Evolutionary conservation across 2,797 vertebrate species (phyloP).

Genomic region (Geotrypetes seraphini): DNA sequence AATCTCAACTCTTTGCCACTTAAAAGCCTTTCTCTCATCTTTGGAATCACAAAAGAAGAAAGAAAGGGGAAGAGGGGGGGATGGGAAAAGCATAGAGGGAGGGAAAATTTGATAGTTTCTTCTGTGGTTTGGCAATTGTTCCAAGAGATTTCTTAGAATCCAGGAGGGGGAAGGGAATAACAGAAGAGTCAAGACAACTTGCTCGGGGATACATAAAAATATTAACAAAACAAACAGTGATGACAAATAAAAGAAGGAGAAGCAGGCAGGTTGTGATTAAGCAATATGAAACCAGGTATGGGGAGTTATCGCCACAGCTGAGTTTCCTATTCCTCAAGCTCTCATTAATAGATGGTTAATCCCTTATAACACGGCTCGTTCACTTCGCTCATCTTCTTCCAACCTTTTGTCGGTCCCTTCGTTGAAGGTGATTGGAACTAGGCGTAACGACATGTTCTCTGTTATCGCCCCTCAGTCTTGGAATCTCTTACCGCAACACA

Average conservation of each 20-base stretch:
- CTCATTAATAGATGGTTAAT: too few relatives aligned
- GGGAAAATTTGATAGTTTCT: conserved; percentile 2
- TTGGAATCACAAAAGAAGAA: conserved; percentile 12
- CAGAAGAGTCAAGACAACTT: conserved; percentile 8
- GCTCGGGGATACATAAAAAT: conserved; percentile 9
- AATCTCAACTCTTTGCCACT: conserved; percentile 14
- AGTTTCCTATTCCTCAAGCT: too few relatives aligned
- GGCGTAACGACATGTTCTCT: too few relatives aligned
- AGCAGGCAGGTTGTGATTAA: not conserved
- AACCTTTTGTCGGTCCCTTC: too few relatives aligned
- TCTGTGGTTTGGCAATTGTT: conserved; percentile 26
- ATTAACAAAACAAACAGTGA: not conserved
- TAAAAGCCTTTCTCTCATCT: conserved; percentile 24
- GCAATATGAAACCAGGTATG: not conserved
- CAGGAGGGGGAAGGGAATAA: too few relatives aligned
- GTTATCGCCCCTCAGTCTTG: too few relatives aligned
- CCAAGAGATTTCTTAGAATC: conserved; percentile 1
- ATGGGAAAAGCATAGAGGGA: too few relatives aligned
- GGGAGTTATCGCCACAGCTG: not conserved
- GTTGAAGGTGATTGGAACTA: too few relatives aligned
- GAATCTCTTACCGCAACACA: too few relatives aligned
- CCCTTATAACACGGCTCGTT: too few relatives aligned
- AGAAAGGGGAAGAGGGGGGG: too few relatives aligned
- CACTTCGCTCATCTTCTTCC: too few relatives aligned
- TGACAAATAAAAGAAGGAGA: not conserved